Conservation (phyloP, 1,140 invertebrate genomes). For the Drosophila lowei region DNA sequence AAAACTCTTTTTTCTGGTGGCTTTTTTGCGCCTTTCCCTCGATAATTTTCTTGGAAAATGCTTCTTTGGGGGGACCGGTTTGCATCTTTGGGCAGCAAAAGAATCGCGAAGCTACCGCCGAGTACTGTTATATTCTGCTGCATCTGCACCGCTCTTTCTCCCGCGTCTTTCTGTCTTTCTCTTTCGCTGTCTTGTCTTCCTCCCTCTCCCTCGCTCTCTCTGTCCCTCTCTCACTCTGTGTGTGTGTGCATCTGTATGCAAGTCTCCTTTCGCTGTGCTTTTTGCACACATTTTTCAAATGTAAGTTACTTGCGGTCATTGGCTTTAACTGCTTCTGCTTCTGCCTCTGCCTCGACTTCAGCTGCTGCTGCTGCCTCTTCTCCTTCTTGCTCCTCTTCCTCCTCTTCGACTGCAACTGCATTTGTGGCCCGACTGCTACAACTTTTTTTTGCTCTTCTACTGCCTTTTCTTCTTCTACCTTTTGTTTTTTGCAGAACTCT, state of each 20-base stretch:
- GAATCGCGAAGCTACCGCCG: slow-evolving; percentile 73
- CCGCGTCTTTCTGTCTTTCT: slow-evolving; percentile 8
- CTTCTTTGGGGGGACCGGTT: slow-evolving; percentile 76
- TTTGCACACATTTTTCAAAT: slow-evolving; percentile 83
- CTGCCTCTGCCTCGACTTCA: slow-evolving; percentile 13
- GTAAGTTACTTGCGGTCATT: slow-evolving; percentile 83
- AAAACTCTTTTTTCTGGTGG: slow-evolving; percentile 16
- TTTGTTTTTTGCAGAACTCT: slow-evolving; percentile 29
- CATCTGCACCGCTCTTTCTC: slow-evolving; percentile 48
- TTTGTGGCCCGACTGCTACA: slow-evolving; percentile 21
- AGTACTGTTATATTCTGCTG: slow-evolving; percentile 80
- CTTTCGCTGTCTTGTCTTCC: background rate
- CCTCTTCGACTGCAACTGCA: slow-evolving; percentile 38
- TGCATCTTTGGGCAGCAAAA: slow-evolving; percentile 70
- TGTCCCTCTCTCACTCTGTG: slow-evolving; percentile 11
- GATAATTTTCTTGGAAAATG: slow-evolving; percentile 80
- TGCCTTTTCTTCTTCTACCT: slow-evolving; percentile 9
- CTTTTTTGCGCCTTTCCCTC: slow-evolving; percentile 72
- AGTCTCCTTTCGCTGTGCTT: slow-evolving; percentile 79
- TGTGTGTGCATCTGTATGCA: slow-evolving; percentile 52
- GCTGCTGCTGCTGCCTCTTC: slow-evolving; percentile 29
- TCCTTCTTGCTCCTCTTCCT: slow-evolving; percentile 16
- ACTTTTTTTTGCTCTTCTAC: slow-evolving; percentile 20
- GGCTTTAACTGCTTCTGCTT: slow-evolving; percentile 69
- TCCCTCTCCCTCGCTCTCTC: slow-evolving; percentile 15